Evolutionary conservation across 2,797 vertebrate genomes (phyloP).

Genomic region (Loris lydekkerianus): DNA sequence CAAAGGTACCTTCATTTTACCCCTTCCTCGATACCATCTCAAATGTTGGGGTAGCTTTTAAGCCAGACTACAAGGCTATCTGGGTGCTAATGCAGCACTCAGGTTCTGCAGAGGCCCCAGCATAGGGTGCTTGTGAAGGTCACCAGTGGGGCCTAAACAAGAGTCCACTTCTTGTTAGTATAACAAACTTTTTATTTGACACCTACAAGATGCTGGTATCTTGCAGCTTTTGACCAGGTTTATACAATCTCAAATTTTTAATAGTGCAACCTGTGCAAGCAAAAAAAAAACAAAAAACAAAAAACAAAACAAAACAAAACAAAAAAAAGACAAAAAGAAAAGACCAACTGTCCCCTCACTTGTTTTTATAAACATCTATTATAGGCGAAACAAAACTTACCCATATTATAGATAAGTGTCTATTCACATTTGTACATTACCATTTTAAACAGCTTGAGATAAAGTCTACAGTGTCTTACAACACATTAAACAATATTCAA

Average conservation of each 20-base stretch:
- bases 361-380: conserved; percentile 93
- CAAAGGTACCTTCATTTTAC: not conserved
- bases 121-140: conserved; percentile 71
- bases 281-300: conserved; percentile 92
- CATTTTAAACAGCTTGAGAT: conserved; percentile 92
- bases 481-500: conserved; percentile 92
- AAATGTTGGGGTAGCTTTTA: not conserved
- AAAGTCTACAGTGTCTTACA: conserved; percentile 91
- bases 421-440: conserved; percentile 96
- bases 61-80: conserved; percentile 71
- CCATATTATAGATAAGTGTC: conserved; percentile 93
- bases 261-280: conserved; percentile 98
- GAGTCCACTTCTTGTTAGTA: conserved; percentile 90
- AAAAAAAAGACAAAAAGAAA: conserved; percentile 91
- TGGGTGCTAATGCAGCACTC: conserved; percentile 71
- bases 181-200: conserved; percentile 95
- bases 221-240: conserved; percentile 93
- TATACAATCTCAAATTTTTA: conserved; percentile 95
- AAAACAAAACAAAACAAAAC: conserved; percentile 91
- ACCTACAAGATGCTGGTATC: conserved; percentile 92
- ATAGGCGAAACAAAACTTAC: conserved; percentile 92
- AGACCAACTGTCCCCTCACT: conserved; percentile 90
- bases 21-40: conserved; percentile 23
- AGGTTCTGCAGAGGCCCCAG: conserved; percentile 50
- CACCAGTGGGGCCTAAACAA: conserved; percentile 85